Conservation (phyloP, 1,140 invertebrate species). For the Meloidogyne hapla region DNA sequence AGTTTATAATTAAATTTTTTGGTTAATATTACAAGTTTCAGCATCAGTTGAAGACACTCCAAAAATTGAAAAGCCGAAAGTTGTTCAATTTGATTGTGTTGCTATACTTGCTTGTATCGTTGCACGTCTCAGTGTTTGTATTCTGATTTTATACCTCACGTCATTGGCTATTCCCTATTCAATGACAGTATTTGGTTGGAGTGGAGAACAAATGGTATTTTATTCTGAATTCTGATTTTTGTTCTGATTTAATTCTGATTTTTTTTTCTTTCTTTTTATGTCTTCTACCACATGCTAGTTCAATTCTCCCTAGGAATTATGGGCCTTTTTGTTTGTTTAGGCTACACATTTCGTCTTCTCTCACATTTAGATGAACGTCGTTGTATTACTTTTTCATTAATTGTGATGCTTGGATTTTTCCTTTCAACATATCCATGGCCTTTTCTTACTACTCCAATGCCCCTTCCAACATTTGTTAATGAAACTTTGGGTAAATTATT, state of each 20-base stretch:
- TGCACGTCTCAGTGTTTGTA: background rate
- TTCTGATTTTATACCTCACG: background rate
- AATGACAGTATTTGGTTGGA: conserved; percentile 21
- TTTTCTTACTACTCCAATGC: conserved; percentile 24
- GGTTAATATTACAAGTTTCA: no score
- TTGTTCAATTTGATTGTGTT: background rate
- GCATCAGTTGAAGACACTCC: background rate
- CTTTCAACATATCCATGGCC: conserved; percentile 32
- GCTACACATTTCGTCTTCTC: conserved; percentile 11
- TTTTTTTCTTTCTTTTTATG: background rate
- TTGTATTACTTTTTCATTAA: conserved; percentile 17
- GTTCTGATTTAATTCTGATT: background rate
- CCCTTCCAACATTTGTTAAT: conserved; percentile 11
- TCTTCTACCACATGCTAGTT: background rate
- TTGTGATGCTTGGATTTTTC: conserved; percentile 29
- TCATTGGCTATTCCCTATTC: background rate
- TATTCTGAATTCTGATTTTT: conserved; percentile 1
- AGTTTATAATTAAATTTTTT: no score
- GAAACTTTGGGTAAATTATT: background rate
- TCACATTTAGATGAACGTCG: conserved; percentile 16
- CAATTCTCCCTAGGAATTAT: background rate
- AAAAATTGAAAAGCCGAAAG: background rate
- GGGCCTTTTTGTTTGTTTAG: conserved; percentile 17
- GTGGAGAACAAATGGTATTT: conserved; percentile 21
- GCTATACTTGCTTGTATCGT: background rate